These are phyloP conservation scores for Leptonema lineaticorne DNA, from an alignment of 1,140 invertebrate genomes.

Conservation along the genomic window DNA sequence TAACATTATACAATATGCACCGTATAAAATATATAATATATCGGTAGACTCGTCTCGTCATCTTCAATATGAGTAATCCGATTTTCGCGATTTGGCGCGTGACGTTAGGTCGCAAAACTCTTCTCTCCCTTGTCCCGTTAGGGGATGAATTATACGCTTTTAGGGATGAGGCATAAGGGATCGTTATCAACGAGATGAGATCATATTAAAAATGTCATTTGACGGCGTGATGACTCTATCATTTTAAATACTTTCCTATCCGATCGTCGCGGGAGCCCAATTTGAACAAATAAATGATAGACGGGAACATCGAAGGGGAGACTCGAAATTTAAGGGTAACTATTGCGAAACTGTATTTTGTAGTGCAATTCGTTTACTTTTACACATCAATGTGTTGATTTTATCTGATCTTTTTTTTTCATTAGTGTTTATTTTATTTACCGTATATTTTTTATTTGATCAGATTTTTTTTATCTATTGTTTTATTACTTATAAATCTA, in stretches of 20 bases:
- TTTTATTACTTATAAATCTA: too few relatives aligned
- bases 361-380: too few relatives aligned
- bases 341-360: too few relatives aligned
- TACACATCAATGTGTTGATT: too few relatives aligned
- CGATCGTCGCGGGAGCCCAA: neutral
- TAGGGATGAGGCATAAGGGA: too few relatives aligned
- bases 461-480: too few relatives aligned
- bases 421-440: too few relatives aligned
- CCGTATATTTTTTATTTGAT: too few relatives aligned
- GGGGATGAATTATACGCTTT: neutral
- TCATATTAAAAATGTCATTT: slow-evolving; percentile 43
- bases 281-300: slow-evolving; percentile 20
- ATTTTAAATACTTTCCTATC: slow-evolving; percentile 40
- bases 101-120: slow-evolving; percentile 14
- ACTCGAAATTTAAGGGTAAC: too few relatives aligned
- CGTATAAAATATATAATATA: too few relatives aligned
- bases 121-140: neutral
- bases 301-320: neutral
- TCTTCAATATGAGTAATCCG: slow-evolving; percentile 18
- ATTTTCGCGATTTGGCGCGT: slow-evolving; percentile 8
- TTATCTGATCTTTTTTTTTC: too few relatives aligned
- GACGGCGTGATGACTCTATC: slow-evolving; percentile 40
- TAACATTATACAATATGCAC: too few relatives aligned
- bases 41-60: slow-evolving; percentile 6
- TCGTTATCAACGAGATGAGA: slow-evolving; percentile 30